Evolutionary conservation across 2,888 invertebrate species (phyloP), one percentile per base, ranked within the genome.

Genomic region (Heterodera filipjevi): DNA sequence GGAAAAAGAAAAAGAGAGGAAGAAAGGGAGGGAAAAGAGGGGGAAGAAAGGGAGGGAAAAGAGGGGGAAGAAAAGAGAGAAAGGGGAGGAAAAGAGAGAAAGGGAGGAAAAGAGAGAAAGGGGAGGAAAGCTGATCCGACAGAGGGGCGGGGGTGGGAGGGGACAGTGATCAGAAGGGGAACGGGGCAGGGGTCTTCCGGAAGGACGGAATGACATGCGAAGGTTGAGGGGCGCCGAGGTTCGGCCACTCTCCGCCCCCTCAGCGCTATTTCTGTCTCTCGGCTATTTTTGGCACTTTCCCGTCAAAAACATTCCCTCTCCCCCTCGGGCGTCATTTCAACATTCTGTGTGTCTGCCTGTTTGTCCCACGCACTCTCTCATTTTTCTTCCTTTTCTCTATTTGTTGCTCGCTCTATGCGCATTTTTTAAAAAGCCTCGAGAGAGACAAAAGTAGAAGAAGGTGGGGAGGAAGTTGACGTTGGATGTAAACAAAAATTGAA

Each of bases 381-480:
- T 53, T 10, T 53, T 27, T 12, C 59, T 8, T 27, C 59, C 27
- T n/a, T 6, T 59, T 59, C 27, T 27, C 53, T 22, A 3, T 22
- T 53, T 53, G 5, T 53, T 53, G 16, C 59, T 59, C 59, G n/a
- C n/a, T 59, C 59, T 59, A 27, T 59, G 59, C 59, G n/a, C 59
- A 59, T 53, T 53, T 59, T 59, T n/a, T 59, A 59, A 59, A 49
- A 59, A 59, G 59, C 59, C 59, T 27, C 59, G 59, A 59, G 27
- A 59, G 10, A 6, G 27, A 27, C 59, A 59, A n/a, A 59, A 59
- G 27, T 59, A 8, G n/a, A 27, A 59, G 27, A n/a, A 27, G 59
- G n/a, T 8, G 12, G 27, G 3, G 59, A 27, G 59, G n/a, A 59
- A 59, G n/a, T 27, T 59, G 59, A 59, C 59, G 27, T 59, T 59